These are phyloP conservation scores for Acromyrmex heyeri DNA, from an alignment of 1,140 invertebrate genomes.

Conservation along the genomic window DNA sequence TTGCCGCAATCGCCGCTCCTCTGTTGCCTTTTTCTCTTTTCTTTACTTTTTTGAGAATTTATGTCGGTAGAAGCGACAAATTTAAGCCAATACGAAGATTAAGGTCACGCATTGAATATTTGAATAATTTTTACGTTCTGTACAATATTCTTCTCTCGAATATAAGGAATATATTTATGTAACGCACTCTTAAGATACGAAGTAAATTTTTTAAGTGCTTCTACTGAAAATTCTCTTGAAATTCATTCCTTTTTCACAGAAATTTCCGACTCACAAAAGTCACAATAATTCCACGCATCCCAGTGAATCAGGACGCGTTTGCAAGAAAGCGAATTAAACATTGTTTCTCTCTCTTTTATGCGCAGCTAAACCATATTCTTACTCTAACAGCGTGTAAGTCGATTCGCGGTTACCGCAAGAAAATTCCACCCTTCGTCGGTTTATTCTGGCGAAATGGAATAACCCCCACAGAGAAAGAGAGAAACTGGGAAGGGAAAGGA, in stretches of 20 bases:
- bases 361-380: conserved; percentile 51
- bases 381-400: conserved; percentile 57
- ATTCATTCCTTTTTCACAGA: background rate
- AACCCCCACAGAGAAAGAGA: conserved; percentile 38
- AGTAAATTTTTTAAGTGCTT: conserved; percentile 3
- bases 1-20: conserved; percentile 66
- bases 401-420: conserved; percentile 53
- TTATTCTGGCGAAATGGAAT: conserved; percentile 67
- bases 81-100: background rate
- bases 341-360: conserved; percentile 27
- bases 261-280: background rate
- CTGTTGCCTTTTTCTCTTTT: background rate
- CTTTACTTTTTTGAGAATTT: background rate
- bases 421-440: conserved; percentile 44
- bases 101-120: background rate
- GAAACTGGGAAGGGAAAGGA: background rate
- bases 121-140: background rate
- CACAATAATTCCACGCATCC: conserved; percentile 30
- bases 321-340: conserved; percentile 53
- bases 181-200: background rate
- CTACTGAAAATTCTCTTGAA: background rate
- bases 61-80: background rate
- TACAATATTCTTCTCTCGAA: background rate
- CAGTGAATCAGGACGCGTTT: conserved; percentile 29
- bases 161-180: background rate